phyloP scores from a whole-genome alignment of 2,113 vertebrate genomes.

The Laticauda laticaudata region DNA sequence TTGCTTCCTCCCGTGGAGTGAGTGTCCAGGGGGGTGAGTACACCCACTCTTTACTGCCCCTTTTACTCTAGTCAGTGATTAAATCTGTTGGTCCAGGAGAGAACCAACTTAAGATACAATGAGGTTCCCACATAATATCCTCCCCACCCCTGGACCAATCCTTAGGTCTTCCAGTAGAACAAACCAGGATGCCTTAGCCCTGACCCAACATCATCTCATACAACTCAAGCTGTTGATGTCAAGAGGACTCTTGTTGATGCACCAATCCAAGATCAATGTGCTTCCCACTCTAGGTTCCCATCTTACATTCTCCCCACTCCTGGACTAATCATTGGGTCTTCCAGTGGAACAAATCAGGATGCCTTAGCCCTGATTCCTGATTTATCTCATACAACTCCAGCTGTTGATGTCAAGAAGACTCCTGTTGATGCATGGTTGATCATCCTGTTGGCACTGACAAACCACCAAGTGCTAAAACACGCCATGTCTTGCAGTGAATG shows the following conservation, averaged over 20 bases:
- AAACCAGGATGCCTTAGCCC: conserved; percentile 39
- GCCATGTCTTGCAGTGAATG: conserved; percentile 23
- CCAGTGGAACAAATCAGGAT: conserved; percentile 31
- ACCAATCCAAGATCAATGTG: conserved; percentile 41
- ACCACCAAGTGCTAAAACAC: conserved; percentile 28
- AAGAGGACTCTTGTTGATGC: conserved; percentile 34
- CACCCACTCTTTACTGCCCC: too few relatives aligned
- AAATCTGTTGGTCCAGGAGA: neutral
- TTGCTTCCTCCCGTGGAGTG: too few relatives aligned
- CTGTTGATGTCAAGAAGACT: conserved; percentile 32
- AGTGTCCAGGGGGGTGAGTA: too few relatives aligned
- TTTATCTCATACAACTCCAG: neutral
- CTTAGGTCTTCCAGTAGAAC: conserved; percentile 19
- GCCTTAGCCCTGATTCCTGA: conserved; percentile 47
- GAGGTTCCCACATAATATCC: conserved; percentile 37
- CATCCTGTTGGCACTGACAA: conserved; percentile 34
- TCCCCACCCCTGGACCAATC: neutral
- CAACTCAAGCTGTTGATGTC: conserved; percentile 1
- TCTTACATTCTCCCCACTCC: conserved; percentile 20
- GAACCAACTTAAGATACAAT: conserved; percentile 36
- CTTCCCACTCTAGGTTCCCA: conserved; percentile 34
- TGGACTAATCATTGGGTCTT: neutral
- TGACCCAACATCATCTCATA: conserved; percentile 31
- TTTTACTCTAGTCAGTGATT: too few relatives aligned
- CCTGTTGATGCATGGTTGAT: conserved; percentile 53